A percentile compares a stretch with the other conserved stretches of the same genome.
phyloP scores from a whole-genome alignment of 2,797 vertebrate genomes.

The Pipistrellus pygmaeus region DNA sequence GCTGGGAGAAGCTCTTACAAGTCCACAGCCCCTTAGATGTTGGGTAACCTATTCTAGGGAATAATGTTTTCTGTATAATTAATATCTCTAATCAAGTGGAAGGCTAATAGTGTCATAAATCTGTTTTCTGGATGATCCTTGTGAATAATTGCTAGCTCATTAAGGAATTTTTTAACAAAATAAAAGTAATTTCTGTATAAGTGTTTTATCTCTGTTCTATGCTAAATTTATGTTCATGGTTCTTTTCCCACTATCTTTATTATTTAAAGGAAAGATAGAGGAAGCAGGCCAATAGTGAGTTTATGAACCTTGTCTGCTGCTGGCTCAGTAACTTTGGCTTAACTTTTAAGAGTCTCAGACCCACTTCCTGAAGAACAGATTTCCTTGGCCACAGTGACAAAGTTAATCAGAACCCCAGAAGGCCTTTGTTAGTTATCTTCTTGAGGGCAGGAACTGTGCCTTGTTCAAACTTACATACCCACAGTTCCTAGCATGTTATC shows the following conservation, averaged over 20 bases:
- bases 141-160: slow-evolving; percentile 8
- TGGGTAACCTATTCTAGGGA: not conserved
- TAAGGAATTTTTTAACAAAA: slow-evolving; percentile 53
- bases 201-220: not conserved
- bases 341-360: not conserved
- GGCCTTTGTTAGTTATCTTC: not conserved
- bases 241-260: not conserved
- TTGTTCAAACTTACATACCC: not conserved
- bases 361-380: not conserved
- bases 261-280: not conserved
- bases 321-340: not conserved
- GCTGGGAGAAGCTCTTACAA: not conserved
- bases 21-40: not conserved
- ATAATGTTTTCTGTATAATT: not conserved
- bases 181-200: slow-evolving; percentile 64
- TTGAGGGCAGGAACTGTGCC: not conserved
- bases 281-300: not conserved
- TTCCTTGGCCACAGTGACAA: not conserved
- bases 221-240: not conserved
- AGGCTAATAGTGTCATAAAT: not conserved
- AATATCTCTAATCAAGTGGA: slow-evolving; percentile 6
- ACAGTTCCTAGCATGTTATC: not conserved
- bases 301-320: not conserved
- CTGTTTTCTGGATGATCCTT: slow-evolving; percentile 26
- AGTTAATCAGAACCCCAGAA: not conserved